phyloP scores from a whole-genome alignment of 2,113 vertebrate genomes.

The Rhinopithecus roxellana region DNA sequence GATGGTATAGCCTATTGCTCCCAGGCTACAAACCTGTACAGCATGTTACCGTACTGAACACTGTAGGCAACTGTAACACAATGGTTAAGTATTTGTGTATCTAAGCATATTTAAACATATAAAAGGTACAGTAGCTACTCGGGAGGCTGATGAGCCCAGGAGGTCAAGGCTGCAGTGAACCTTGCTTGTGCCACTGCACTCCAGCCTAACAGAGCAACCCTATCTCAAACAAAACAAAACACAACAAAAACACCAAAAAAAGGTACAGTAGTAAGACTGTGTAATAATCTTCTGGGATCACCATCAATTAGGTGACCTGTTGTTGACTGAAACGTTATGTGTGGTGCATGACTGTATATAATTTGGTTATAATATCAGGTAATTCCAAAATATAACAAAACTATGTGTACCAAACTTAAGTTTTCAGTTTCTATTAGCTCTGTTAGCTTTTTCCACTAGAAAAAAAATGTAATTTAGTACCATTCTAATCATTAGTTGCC shows the following conservation, averaged over 20 bases:
- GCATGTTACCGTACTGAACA: not conserved
- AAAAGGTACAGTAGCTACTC: no score
- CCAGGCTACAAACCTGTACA: not conserved
- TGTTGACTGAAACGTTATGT: not conserved
- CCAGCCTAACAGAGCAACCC: no score
- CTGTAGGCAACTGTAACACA: not conserved
- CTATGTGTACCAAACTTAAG: not conserved
- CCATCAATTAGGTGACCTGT: not conserved
- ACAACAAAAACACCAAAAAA: not conserved
- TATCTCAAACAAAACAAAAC: no score
- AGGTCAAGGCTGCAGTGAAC: no score
- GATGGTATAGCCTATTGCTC: not conserved
- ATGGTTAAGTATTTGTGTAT: not conserved
- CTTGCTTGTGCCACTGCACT: no score
- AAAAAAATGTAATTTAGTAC: not conserved
- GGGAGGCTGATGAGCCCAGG: no score
- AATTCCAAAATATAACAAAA: constrained; percentile 29
- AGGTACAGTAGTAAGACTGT: not conserved
- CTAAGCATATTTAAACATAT: not conserved
- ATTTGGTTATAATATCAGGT: not conserved
- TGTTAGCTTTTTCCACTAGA: not conserved
- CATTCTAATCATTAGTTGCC: not conserved
- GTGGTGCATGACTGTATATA: not conserved
- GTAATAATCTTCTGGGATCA: not conserved
- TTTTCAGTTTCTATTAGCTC: not conserved